Base-by-base conservation (phyloP, 2,113 vertebrate species). In the Takifugu bimaculatus region DNA sequence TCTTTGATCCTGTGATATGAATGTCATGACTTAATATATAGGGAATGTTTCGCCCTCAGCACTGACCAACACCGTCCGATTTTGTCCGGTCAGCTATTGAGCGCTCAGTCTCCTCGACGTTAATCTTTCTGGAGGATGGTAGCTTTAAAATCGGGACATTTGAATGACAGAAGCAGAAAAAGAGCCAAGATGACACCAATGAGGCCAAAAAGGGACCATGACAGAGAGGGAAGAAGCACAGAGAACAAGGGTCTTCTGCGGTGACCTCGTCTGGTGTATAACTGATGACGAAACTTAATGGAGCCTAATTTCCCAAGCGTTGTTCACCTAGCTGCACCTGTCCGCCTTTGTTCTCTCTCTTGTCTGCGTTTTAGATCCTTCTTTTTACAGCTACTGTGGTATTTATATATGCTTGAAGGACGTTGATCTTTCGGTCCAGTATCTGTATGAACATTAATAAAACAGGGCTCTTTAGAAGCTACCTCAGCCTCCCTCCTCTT, bases 261-360 rank as follows among this genome's bases (percentile, higher is more conserved):
- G 63, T 88, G 74, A 83, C 82, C 84, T 83, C 57, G 6, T 59
- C 27, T 77, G 74, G 69, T 59, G 27, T 78, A 79, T 75, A 74
- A 72, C 71, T 76, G 80, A 83, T 77, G 80, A 81, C 77, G 77
- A 83, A 83, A 83, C 71, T 79, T 79, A 88, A 85, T 83, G 75
- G 72, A 77, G 68, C 75, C 70, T 86, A 74, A 68, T 86, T 80
- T 83, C 64, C 70, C 51, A 50, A 2, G 59, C 9, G 47, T 59
- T 72, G 61, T 67, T 84, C 81, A 81, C 81, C 82, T 83, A 69
- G 53, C 63, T 82, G 75, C 81, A 80, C 75, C 79, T 79, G 85
- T 82, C 81, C 76, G 77, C 72, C 78, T 75, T n/a, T n/a, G 61
- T 58, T 78, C 60, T 60, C 51, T 45, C 60, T 73, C 68, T 63